Evolutionary conservation across 2,113 vertebrate genomes (phyloP).

Genomic region (Prunella fulvescens): DNA sequence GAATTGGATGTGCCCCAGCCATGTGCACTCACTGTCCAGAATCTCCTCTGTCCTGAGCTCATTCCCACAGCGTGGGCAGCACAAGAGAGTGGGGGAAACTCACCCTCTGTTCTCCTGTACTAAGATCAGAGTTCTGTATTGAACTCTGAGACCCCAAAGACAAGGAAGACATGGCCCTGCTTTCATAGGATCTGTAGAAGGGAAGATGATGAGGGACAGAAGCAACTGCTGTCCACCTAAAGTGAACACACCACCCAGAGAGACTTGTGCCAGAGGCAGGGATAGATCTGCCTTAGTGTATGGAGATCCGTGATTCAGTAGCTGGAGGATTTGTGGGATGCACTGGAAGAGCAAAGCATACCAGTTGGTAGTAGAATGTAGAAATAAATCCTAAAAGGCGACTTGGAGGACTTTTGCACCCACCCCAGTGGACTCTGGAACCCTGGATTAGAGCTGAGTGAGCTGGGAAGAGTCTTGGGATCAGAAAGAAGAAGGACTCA

Average conservation of each 20-base stretch:
- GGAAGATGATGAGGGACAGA: background rate
- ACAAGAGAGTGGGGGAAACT: too few species aligned
- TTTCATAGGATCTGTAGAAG: fast-evolving
- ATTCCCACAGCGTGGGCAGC: background rate
- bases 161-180: background rate
- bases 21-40: too few species aligned
- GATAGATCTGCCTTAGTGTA: background rate
- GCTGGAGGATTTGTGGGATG: background rate
- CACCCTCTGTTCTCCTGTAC: too few species aligned
- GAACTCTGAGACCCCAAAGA: background rate
- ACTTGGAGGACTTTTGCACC: too few species aligned
- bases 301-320: background rate
- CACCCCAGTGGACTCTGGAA: background rate
- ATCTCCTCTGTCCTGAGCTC: background rate
- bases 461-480: too few species aligned
- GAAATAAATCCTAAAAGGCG: background rate
- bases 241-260: background rate
- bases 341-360: background rate
- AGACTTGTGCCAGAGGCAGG: background rate
- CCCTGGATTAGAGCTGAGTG: fast-evolving
- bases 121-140: background rate
- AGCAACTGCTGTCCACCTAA: too few species aligned
- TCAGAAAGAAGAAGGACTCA: background rate
- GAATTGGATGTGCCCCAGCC: fast-evolving
- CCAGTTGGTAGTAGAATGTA: background rate